These are phyloP conservation scores for Drosophila kuntzei DNA, from an alignment of 2,888 invertebrate species.

Conservation along the genomic window DNA sequence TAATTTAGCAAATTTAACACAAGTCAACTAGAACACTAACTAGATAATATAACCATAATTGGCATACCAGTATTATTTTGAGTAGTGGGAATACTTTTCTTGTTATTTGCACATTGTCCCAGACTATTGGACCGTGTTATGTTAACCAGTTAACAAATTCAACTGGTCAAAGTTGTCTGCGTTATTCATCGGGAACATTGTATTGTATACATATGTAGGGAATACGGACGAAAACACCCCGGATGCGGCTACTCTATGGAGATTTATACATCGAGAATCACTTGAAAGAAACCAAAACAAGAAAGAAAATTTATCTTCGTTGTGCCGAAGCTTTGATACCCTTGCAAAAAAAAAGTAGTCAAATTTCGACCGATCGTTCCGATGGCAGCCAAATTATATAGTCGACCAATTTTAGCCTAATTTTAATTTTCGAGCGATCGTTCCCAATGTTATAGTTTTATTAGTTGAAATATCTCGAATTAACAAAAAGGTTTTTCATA, in stretches of 20 bases:
- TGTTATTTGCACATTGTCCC: conserved; percentile 1
- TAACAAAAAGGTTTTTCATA: too few relatives aligned
- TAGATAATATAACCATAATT: not conserved
- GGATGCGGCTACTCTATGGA: not conserved
- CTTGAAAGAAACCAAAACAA: conserved; percentile 12
- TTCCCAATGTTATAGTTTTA: too few relatives aligned
- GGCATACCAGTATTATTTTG: conserved; percentile 1
- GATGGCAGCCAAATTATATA: too few relatives aligned
- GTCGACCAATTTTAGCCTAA: too few relatives aligned
- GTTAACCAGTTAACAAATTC: conserved; percentile 24
- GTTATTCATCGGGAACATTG: conserved; percentile 17
- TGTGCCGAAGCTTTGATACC: not conserved
- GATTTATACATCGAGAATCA: conserved; percentile 31
- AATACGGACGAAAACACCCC: conserved; percentile 1
- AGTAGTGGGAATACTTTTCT: not conserved
- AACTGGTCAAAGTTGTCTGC: conserved; percentile 20
- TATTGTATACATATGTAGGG: conserved; percentile 19
- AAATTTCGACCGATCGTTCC: too few relatives aligned
- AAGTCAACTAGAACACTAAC: not conserved
- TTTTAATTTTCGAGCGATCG: not conserved
- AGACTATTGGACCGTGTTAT: conserved; percentile 1
- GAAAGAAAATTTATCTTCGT: not conserved
- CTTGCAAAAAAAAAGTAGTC: too few relatives aligned
- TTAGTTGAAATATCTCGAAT: too few relatives aligned
- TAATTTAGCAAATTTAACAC: not conserved